Base-by-base conservation (phyloP, 1,140 invertebrate genomes). In the Ips nitidus region DNA sequence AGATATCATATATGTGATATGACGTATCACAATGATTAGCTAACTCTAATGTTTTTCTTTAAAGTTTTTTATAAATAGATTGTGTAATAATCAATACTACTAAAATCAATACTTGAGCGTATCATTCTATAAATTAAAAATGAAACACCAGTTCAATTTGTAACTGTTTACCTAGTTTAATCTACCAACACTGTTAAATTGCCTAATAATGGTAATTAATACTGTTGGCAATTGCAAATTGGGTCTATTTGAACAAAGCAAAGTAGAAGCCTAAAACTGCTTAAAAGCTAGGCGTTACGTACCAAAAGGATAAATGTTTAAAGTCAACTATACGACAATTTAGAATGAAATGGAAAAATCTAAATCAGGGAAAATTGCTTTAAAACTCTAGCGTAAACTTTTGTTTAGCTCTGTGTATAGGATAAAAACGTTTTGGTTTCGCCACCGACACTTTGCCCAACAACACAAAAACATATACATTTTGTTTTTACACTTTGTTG, bases 301-400 rank as follows among this genome's bases (percentile, higher is more conserved):
- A 64, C 53, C 47, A 53, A 64, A 64, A 53, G 47, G 41, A 52
- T 64, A 52, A 52, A 64, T 36, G 61, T 64, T 64, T 52, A 53
- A 64, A 64, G 61, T 64, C 47, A 64, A 53, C 61, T 64, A 42
- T 39, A 64, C 40, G 41, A 64, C 47, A 64, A 53, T 64, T 52
- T 39, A 40, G 47, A 22, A 4, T 53, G 50, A 22, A 64, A 52
- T 53, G 61, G 61, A 64, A 64, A 59, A 64, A 64, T 64, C 61
- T 64, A 64, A 52, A 64, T 50, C 61, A 64, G 61, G 39, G 61
- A 64, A 64, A 64, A 64, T 64, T 64, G 61, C 47, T 64, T 64
- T 64, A 64, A 64, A 64, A 64, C 47, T 64, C 50, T 40, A 38
- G 61, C 47, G 50, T 39, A 64, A 64, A 64, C 45, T 64, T 64